phyloP scores from a whole-genome alignment of 2,113 vertebrate genomes.

The Neogobius melanostomus region DNA sequence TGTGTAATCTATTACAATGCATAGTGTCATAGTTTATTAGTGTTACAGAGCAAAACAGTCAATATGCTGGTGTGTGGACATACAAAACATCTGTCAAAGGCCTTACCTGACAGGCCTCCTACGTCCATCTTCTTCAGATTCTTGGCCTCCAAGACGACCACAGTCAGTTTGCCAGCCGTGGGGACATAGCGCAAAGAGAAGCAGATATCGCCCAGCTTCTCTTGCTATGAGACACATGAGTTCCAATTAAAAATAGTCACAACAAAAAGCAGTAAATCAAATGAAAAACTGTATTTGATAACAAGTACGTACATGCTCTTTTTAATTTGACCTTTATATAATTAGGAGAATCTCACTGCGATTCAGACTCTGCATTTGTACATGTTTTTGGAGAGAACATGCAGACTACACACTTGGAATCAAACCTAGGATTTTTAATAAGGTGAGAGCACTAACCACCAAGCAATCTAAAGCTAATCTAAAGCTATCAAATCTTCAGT shows the following conservation, averaged over 20 bases:
- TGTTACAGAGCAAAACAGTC: background rate
- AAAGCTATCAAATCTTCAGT: background rate
- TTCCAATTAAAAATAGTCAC: slow-evolving; percentile 24
- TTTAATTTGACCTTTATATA: too few relatives aligned
- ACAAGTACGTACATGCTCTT: too few relatives aligned
- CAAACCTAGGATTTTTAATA: too few relatives aligned
- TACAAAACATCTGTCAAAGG: slow-evolving; percentile 33
- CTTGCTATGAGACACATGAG: slow-evolving; percentile 83
- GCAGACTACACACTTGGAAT: too few relatives aligned
- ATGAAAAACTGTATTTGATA: too few relatives aligned
- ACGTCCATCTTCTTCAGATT: slow-evolving; percentile 99
- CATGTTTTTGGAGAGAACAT: too few relatives aligned
- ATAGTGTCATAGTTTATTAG: background rate
- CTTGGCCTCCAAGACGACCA: slow-evolving; percentile 96
- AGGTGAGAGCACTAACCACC: too few relatives aligned
- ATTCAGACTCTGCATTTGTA: too few relatives aligned
- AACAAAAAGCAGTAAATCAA: background rate
- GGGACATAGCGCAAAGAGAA: slow-evolving; percentile 98
- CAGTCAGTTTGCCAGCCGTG: slow-evolving; percentile 96
- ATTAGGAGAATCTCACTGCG: too few relatives aligned
- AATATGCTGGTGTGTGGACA: slow-evolving; percentile 19
- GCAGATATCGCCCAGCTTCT: slow-evolving; percentile 98
- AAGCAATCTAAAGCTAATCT: background rate
- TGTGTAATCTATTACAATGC: too few relatives aligned
- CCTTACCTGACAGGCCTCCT: slow-evolving; percentile 93